These are phyloP conservation scores for Apamea crenata DNA, from an alignment of 2,888 invertebrate species.

Conservation along the genomic window DNA sequence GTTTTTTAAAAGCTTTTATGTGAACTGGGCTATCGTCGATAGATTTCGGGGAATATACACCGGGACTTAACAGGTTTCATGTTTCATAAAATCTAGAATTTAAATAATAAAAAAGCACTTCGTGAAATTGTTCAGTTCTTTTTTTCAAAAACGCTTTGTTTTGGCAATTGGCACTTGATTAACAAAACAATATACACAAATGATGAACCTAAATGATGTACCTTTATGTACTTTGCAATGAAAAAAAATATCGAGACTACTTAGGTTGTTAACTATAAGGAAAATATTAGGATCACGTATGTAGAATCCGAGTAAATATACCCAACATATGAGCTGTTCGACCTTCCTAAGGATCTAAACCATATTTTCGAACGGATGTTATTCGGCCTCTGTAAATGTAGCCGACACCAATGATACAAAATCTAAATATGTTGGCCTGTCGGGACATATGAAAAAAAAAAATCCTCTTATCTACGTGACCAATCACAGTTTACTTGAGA, in stretches of 20 bases:
- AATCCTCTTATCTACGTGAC: constrained; percentile 12
- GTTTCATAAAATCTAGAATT: not conserved
- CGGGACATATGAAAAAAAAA: constrained; percentile 13
- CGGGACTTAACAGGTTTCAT: not conserved
- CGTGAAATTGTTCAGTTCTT: not conserved
- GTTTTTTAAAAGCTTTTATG: constrained; percentile 20
- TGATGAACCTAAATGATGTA: too few relatives aligned
- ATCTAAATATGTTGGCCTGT: constrained; percentile 26
- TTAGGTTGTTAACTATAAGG: not conserved
- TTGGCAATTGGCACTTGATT: not conserved
- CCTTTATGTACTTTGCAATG: not conserved
- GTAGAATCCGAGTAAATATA: constrained; percentile 19
- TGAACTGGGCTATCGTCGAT: not conserved
- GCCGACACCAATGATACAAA: constrained; percentile 12
- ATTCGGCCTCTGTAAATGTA: constrained; percentile 30
- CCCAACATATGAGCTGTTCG: not conserved
- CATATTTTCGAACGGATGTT: constrained; percentile 41
- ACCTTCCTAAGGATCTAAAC: constrained; percentile 16
- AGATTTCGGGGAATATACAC: not conserved
- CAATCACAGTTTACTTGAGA: not conserved
- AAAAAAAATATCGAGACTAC: not conserved
- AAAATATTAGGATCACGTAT: not conserved
- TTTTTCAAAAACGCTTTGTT: not conserved
- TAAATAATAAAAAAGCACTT: not conserved
- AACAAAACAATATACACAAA: not conserved